Conservation (phyloP, 2,113 vertebrate species). For the Pollimyrus isidori region DNA sequence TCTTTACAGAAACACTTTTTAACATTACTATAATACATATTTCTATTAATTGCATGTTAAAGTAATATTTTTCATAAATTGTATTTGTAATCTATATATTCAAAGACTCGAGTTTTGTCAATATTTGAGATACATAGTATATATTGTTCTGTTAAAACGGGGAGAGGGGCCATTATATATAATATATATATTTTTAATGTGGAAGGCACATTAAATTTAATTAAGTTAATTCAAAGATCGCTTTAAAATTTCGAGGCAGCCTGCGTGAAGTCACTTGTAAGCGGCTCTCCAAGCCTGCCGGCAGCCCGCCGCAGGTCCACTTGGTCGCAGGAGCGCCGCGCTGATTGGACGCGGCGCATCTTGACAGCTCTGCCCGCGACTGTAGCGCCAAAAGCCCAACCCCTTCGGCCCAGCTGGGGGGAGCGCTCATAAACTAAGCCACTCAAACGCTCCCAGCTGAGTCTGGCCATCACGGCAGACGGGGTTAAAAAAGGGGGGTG, state of each 20-base stretch:
- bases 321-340: conserved; percentile 28
- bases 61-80: background rate
- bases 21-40: background rate
- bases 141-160: background rate
- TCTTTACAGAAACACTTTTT: background rate
- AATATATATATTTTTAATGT: background rate
- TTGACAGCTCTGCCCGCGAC: conserved; percentile 84
- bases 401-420: conserved; percentile 66
- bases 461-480: conserved; percentile 54
- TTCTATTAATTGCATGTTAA: background rate
- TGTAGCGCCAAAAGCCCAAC: conserved; percentile 73
- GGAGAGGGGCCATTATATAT: background rate
- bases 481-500: conserved; percentile 24
- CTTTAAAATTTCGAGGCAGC: background rate
- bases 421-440: conserved; percentile 94
- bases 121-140: background rate
- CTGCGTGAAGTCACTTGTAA: background rate
- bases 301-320: background rate
- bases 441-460: conserved; percentile 61
- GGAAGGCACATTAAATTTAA: background rate
- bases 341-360: conserved; percentile 68
- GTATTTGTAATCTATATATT: background rate
- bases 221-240: background rate
- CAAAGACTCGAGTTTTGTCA: background rate
- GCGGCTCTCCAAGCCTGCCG: too few species aligned